Conservation (phyloP, 2,797 vertebrate species). For the Chiloscyllium punctatum region DNA sequence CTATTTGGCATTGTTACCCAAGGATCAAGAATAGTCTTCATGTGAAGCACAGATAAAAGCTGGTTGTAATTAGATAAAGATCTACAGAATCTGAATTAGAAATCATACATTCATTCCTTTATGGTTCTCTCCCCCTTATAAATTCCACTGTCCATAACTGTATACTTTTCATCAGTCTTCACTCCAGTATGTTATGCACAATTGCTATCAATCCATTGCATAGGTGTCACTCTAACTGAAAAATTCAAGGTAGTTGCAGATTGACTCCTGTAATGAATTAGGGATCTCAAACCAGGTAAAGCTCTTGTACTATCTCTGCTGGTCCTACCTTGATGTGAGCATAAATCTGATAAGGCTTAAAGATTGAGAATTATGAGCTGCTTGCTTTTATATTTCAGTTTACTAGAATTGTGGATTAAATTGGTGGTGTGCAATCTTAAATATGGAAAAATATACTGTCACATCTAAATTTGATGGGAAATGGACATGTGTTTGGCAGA, state of each 20-base stretch:
- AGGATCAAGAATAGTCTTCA: neutral
- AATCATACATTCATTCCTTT: neutral
- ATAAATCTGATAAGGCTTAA: neutral
- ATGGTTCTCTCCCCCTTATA: neutral
- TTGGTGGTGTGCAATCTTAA: neutral
- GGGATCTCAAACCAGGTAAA: neutral
- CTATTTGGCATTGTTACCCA: neutral
- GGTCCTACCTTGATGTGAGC: neutral
- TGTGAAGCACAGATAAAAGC: neutral
- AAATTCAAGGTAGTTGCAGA: neutral
- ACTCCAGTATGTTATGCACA: neutral
- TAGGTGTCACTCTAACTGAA: neutral
- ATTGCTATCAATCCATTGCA: neutral
- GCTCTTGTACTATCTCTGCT: neutral
- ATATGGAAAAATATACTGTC: neutral
- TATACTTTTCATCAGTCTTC: neutral
- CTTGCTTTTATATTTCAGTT: neutral
- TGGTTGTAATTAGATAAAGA: neutral
- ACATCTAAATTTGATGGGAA: neutral
- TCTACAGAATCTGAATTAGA: neutral
- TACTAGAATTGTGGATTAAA: neutral
- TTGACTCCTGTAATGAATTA: neutral
- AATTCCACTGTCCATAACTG: neutral
- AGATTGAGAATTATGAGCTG: neutral
- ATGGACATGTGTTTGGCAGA: neutral